Base-by-base conservation (phyloP, 35 echinoderm and acorn worm species). In the Chiridota heheva region DNA sequence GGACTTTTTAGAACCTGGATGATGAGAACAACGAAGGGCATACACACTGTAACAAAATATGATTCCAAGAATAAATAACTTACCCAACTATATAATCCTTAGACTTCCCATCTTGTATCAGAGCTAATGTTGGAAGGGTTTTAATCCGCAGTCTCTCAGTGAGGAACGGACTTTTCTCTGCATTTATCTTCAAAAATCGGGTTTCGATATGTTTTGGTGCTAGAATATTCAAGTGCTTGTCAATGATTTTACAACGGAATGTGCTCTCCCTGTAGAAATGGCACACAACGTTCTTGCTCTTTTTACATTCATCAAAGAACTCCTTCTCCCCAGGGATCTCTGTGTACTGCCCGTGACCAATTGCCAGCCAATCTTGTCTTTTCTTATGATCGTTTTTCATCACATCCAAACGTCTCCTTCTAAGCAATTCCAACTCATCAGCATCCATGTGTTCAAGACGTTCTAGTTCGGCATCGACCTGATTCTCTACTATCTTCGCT, bases 1-100 rank as follows among this genome's bases (percentile, higher is more conserved):
- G n/a, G n/a, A n/a, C n/a, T n/a, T n/a, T n/a, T n/a, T n/a, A n/a
- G n/a, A n/a, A n/a, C n/a, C n/a, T n/a, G n/a, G n/a, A n/a, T n/a
- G n/a, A n/a, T n/a, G n/a, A n/a, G n/a, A n/a, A n/a, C n/a, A n/a
- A n/a, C n/a, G n/a, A n/a, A n/a, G n/a, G n/a, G n/a, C n/a, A n/a
- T n/a, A n/a, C n/a, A n/a, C n/a, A n/a, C n/a, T n/a, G n/a, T n/a
- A n/a, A n/a, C n/a, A n/a, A n/a, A n/a, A n/a, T n/a, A n/a, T n/a
- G n/a, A n/a, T n/a, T n/a, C n/a, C n/a, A n/a, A n/a, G n/a, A n/a
- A n/a, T n/a, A n/a, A n/a, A n/a, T n/a, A n/a, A 80, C 87, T 67
- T 74, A 97, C 93, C 93, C 93, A 39, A 97, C 93, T 36, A 97
- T 77, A 60, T 97, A 97, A 62, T 97, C 93, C 7, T 86, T 91